Base-by-base conservation (phyloP, 2,797 vertebrate genomes). In the Otus scops region DNA sequence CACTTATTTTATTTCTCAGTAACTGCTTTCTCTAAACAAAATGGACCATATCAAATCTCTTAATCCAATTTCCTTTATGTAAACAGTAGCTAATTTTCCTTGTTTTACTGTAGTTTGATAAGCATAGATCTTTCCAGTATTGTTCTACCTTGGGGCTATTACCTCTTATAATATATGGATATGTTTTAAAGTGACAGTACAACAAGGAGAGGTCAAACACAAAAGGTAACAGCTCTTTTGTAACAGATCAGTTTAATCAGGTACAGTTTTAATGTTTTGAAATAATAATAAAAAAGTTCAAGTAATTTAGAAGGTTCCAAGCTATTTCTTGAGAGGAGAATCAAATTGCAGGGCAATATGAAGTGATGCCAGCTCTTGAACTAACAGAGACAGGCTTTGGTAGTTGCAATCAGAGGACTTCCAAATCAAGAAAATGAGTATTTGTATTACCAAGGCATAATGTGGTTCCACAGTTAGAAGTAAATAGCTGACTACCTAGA, bases 371-470 rank as follows among this genome's bases (percentile, higher is more conserved):
- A 76, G 24, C 28, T 93, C 69, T 59, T 89, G 34, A 96, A 85
- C 13, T 81, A 76, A 32, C 12, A 68, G 13, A 94, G 56, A 48
- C 13, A 67, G 18, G 34, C 32, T 92, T 83, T 84, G 8, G 13
- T 54, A 81, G 61, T 32, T 94, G 38, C 47, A 97, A 81, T 97
- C 85, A 97, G 65, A 64, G 8, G 21, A 30, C 11, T 83, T 96
- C 90, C 92, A 88, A 95, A 95, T 83, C 8, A 68, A 90, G 89
- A 91, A 94, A 97, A 96, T 78, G 7, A 82, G 38, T 83, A 89
- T 94, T 92, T 97, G 11, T 74, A 89, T 97, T 95, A 85, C 30
- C 69, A 68, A 94, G 43, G 54, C 11, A 87, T 67, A 96, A 88
- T 96, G 41, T 68, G 21, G 3, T 83, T 45, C 41, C 43, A 93